Percentiles rank a stretch among this genome's conserved stretches.
phyloP scores from a whole-genome alignment of 1,140 invertebrate genomes.

The Idris sp. region DNA sequence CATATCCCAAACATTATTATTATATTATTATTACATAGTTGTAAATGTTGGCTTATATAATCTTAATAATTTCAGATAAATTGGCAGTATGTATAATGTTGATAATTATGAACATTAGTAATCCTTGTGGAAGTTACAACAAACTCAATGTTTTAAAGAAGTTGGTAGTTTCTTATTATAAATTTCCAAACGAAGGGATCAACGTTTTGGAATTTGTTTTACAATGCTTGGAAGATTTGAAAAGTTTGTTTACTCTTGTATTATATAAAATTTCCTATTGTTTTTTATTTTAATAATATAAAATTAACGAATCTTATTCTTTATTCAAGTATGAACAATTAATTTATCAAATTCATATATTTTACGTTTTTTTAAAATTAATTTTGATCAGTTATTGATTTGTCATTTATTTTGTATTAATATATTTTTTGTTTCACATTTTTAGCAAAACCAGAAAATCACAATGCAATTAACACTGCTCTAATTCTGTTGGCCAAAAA shows the following conservation, averaged over 20 bases:
- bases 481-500: conserved; percentile 71
- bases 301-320: too few species aligned
- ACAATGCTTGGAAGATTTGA: conserved; percentile 59
- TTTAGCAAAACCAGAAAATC: conserved; percentile 50
- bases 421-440: too few species aligned
- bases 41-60: too few species aligned
- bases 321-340: too few species aligned
- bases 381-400: too few species aligned
- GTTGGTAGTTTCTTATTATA: conserved; percentile 62
- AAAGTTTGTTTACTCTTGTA: conserved; percentile 60
- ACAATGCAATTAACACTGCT: conserved; percentile 55
- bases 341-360: neutral
- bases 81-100: conserved; percentile 67
- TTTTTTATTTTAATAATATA: too few species aligned
- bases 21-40: too few species aligned
- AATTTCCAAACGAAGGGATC: conserved; percentile 62
- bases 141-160: conserved; percentile 62
- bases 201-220: conserved; percentile 26
- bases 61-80: conserved; percentile 64
- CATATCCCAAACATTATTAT: too few species aligned
- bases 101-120: conserved; percentile 45
- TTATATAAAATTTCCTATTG: neutral
- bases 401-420: too few species aligned
- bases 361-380: too few species aligned
- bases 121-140: conserved; percentile 6